Evolutionary conservation across 2,797 vertebrate genomes (phyloP), one percentile per base, ranked within the genome.

Genomic region (Poeciliopsis presidionis): DNA sequence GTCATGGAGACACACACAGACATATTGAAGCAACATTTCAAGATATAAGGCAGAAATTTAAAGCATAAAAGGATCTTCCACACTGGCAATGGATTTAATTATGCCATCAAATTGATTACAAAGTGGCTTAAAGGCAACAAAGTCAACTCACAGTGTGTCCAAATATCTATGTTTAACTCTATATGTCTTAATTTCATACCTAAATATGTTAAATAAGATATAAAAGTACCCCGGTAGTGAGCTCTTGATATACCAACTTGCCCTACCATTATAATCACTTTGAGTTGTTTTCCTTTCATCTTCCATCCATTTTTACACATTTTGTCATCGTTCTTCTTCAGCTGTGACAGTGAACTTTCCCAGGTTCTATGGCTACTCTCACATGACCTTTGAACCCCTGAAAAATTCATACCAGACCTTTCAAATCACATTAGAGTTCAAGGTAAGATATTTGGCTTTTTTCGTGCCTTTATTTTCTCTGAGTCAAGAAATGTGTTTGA

Each of bases 321-420:
- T 71, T 65, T 25, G 9, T 85, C 4, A 22, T 55, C 86, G 4
- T 80, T 83, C 36, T 81, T 87, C 88, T 91, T 84, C 92, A 99
- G 98, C 94, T 84, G 78, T 99, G 81, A 76, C 76, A 2, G 95
- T 99, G 71, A 97, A 96, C 86, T 99, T 97, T 91, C 98, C 98
- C 63, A 97, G 96, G 89, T 99, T 99, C 86, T 97, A 94, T 55
- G 97, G 97, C 30, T 95, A 96, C 86, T 99, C 98, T 41, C 97
- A 97, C 77, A 93, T 99, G 90, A 97, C 97, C 55, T 98, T 99
- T 94, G 97, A 99, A 87, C 97, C 98, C 1, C 92, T 99, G 90
- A 99, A 97, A 92, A 98, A 98, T 86, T 98, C 98, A 25, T 98
- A 98, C 83, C 97, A 98, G 94, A 96, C 92, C 6, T 98, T 99